Conservation (phyloP, 2,888 invertebrate genomes). For the Drosophila flavopinicola region DNA sequence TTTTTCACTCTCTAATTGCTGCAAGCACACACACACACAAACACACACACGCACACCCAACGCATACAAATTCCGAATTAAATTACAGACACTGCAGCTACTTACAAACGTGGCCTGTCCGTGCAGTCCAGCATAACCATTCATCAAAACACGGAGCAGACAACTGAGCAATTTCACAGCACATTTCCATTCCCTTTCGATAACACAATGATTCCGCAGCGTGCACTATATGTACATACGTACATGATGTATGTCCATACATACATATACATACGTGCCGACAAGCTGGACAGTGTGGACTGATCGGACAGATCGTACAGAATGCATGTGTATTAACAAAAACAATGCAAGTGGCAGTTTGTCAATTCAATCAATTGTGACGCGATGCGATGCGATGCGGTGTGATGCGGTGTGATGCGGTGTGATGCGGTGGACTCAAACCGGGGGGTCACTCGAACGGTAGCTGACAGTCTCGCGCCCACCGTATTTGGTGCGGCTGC, state of each 20-base stretch:
- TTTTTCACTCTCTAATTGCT: slow-evolving; percentile 35
- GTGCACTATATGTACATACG: slow-evolving; percentile 36
- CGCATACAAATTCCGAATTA: slow-evolving; percentile 51
- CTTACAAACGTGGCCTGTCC: slow-evolving; percentile 30
- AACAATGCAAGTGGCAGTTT: neutral
- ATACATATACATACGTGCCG: slow-evolving; percentile 8
- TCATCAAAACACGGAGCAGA: slow-evolving; percentile 52
- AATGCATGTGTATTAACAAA: neutral
- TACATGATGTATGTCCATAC: too few species aligned
- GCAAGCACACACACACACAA: neutral
- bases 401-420: too few species aligned
- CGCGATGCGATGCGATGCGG: neutral
- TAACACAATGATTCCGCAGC: slow-evolving; percentile 27
- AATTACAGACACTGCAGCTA: slow-evolving; percentile 20
- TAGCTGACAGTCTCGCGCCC: slow-evolving; percentile 31
- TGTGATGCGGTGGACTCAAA: neutral
- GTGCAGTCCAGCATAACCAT: slow-evolving; percentile 34
- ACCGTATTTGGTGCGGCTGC: slow-evolving; percentile 25
- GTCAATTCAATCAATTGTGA: slow-evolving; percentile 3
- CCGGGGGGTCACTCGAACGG: slow-evolving; percentile 24
- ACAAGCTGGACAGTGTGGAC: slow-evolving; percentile 14
- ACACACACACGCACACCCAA: slow-evolving; percentile 4
- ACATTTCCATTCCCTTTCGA: slow-evolving; percentile 33
- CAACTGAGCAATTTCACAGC: slow-evolving; percentile 48
- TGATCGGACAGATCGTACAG: slow-evolving; percentile 3